Base-by-base conservation (phyloP, 2,797 vertebrate genomes). In the Smutsia gigantea region DNA sequence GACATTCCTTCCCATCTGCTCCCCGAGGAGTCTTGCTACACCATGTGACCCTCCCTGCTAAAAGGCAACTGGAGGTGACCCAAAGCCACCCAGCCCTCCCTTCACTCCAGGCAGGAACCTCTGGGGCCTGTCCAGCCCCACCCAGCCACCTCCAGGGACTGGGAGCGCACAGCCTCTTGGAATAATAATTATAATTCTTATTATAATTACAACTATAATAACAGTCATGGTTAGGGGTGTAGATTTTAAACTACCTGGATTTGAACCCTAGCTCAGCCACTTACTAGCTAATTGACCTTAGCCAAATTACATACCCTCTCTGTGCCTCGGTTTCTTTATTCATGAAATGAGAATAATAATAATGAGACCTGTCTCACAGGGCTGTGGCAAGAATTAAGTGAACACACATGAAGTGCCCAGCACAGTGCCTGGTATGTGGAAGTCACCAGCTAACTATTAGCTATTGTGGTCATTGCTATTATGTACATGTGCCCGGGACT, bases 131-230 rank as follows among this genome's bases (percentile, higher is more conserved):
- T 59, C 92, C 42, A 13, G 84, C 79, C 46, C 69, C 81, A 61
- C 51, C 69, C 2, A 9, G 71, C 64, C 61, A 59, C 72, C 72
- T 82, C 87, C 39, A 49, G 74, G 88, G 63, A 90, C 90, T 7
- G n/a, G 71, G 66, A 72, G 61, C 87, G 89, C 59, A 4, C 49
- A 3, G 61, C 79, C 71, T 92, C 92, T 68, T 18, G 21, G 78
- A 95, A 92, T 39, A 88, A 92, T 95, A 79, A 93, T 61, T 93
- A 82, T 66, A 57, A 82, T 89, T 95, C 42, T n/a, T 42, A 94
- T 11, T 86, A 42, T 95, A 87, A 95, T 92, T 78, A 93, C 46
- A 72, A 63, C 89, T 81, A 4, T 87, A 69, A 90, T 89, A 82
- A 91, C 2, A 89, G 86, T 15, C 29, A 13, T 49, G 66, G 75